These are phyloP conservation scores for Arctocebus calabarensis DNA, from an alignment of 2,797 vertebrate genomes.

Conservation along the genomic window DNA sequence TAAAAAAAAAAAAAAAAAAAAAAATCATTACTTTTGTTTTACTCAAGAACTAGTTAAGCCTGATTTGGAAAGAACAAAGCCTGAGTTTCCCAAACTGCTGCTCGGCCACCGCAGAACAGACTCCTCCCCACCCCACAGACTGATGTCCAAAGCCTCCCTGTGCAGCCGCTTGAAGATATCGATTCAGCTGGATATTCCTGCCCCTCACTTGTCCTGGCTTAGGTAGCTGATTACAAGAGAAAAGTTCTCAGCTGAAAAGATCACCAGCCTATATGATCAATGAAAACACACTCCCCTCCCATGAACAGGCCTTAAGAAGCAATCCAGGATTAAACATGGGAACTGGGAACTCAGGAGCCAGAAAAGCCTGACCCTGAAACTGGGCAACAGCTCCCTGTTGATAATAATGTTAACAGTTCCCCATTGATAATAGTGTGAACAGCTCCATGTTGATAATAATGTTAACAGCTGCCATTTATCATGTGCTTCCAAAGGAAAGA, in stretches of 20 bases:
- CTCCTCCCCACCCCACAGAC: slow-evolving; percentile 30
- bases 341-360: background rate
- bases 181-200: background rate
- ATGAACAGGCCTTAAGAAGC: background rate
- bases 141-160: background rate
- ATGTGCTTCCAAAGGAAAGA: background rate
- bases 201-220: background rate
- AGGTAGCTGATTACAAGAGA: background rate
- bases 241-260: slow-evolving; percentile 14
- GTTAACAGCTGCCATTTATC: background rate
- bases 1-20: slow-evolving; percentile 8
- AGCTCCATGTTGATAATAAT: background rate
- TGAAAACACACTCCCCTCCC: background rate
- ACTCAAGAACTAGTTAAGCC: slow-evolving; percentile 66
- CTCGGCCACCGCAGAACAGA: slow-evolving; percentile 26
- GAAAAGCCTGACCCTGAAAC: slow-evolving; percentile 9
- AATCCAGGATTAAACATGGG: background rate
- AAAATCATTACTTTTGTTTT: slow-evolving; percentile 66
- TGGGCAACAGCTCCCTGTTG: background rate
- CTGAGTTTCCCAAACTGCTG: slow-evolving; percentile 60
- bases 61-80: slow-evolving; percentile 77
- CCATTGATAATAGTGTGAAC: too few relatives aligned
- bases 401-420: background rate
- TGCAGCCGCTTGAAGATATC: background rate
- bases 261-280: background rate